A percentile compares a stretch with the other conserved stretches of the same genome.
Evolutionary conservation across 2,797 vertebrate species (phyloP).

Genomic region (Anguilla megastoma): DNA sequence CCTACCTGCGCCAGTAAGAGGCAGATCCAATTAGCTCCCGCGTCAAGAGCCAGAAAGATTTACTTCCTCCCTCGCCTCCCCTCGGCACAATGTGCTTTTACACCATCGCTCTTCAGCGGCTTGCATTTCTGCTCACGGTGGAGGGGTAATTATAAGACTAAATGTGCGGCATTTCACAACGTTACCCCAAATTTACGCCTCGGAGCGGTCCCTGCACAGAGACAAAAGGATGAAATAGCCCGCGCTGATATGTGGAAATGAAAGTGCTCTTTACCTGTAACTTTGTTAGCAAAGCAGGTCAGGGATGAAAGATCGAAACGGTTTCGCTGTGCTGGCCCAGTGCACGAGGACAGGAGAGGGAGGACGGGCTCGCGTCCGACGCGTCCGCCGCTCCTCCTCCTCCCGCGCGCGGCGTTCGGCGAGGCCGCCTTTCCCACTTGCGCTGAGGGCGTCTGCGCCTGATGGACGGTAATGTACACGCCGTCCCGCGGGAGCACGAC

Average conservation of each 20-base stretch:
- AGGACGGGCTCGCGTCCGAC: neutral
- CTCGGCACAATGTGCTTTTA: constrained; percentile 7
- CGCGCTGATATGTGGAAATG: neutral
- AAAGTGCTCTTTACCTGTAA: neutral
- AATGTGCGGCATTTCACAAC: neutral
- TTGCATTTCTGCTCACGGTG: too few species aligned
- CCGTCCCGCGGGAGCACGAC: constrained; percentile 55
- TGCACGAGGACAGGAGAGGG: neutral
- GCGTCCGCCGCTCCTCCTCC: neutral
- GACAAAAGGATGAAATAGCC: neutral
- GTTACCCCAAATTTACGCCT: neutral
- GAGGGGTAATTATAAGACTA: neutral
- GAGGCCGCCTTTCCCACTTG: neutral
- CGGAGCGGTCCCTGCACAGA: neutral
- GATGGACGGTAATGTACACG: constrained; percentile 71
- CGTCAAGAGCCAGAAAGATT: constrained; percentile 66
- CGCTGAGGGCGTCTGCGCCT: constrained; percentile 47
- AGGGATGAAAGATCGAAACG: neutral
- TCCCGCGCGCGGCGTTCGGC: neutral
- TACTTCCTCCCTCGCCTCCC: constrained; percentile 63
- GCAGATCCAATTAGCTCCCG: constrained; percentile 71
- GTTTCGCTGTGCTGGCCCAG: neutral
- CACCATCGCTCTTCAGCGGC: neutral
- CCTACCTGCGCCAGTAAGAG: neutral
- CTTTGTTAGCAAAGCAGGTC: neutral